Base-by-base conservation (phyloP, 2,113 vertebrate species). In the Lipophrys pholis region DNA sequence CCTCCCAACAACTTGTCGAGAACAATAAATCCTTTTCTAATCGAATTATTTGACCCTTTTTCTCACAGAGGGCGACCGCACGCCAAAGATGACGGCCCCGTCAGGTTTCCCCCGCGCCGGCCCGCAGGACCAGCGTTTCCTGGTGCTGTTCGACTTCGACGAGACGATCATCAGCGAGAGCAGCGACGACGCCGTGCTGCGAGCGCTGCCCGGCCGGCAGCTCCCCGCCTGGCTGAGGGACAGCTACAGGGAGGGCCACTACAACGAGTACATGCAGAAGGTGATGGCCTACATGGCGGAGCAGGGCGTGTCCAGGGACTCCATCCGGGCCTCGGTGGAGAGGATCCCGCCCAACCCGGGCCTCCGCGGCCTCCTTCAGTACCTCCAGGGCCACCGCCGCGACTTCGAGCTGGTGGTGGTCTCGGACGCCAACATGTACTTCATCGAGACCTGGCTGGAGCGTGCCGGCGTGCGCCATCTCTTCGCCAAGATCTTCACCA, bases 101-200 rank as follows among this genome's bases (percentile, higher is more conserved):
- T 49, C 75, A 1, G 48, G 50, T 12, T 12, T 35, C 11, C 12
- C 40, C 40, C 53, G 15, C 0, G 40, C 56, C 0, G 30, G 60
- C 0, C 45, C 60, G n/a, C 63, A 55, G 17, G 51, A 84, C 1
- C 59, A 91, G 0, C 93, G 81, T 2, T 96, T 94, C 79, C 92
- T 99, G 79, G 91, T 99, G 9, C 41, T 96, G 69, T 98, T 99
- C 0, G 97, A 99, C 85, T 99, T 99, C 0, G 97, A 99, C 0
- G 97, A 99, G 92, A 99, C 97, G 21, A 94, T 99, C 64, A 89
- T 98, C 76, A 90, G 95, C 0, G 96, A 96, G 82, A 98, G 91
- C 94, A 99, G 96, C 5, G 97, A 99, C 0, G 94, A 98, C 0
- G 95, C 95, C 0, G 85, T 97, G 51, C 12, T 93, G 40, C 91